Base-by-base conservation (phyloP, 2,113 vertebrate genomes). In the Daubentonia madagascariensis region DNA sequence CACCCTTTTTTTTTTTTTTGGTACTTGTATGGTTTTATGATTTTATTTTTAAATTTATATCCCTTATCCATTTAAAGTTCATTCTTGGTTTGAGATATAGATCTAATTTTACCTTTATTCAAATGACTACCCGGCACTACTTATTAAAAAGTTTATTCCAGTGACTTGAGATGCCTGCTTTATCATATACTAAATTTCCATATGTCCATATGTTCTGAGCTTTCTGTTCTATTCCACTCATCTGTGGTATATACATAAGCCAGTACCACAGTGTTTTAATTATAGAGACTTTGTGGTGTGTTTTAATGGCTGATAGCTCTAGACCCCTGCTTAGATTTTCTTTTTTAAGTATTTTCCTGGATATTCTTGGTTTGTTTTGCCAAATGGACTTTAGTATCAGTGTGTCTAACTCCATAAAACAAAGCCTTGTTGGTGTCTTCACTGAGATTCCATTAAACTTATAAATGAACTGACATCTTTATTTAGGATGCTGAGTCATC, bases 21-120 rank as follows among this genome's bases (percentile, higher is more conserved):
- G 30, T 25, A 79, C 30, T 93, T 72, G 2, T 25, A n/a, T 85
- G 30, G 52, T 30, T 85, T 93, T 79, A 30, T 57, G 30, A n/a
- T n/a, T 85, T 84, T 79, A 43, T 40, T 72, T 93, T 94, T 52
- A 85, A 85, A 90, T 85, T 61, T 93, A 89, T 28, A 48, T n/a
- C 20, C 10, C 17, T 72, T 75, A 63, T 43, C 67, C 14, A 57
- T 81, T 48, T 80, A 14, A 45, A 80, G 30, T 73, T 90, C 90
- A 90, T 80, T 40, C 54, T 12, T 45, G 25, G 18, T 25, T 3
- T 92, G n/a, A 72, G n/a, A 12, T 54, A 9, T 68, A 40, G 37
- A 85, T 73, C 59, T 78, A 52, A 78, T 80, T 43, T 79, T 61
- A 61, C 61, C 63, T 85, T 79, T 94, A 73, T 63, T 32, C 45